Base-by-base conservation (phyloP, 2,888 invertebrate genomes). In the Dryadula phaetusa region DNA sequence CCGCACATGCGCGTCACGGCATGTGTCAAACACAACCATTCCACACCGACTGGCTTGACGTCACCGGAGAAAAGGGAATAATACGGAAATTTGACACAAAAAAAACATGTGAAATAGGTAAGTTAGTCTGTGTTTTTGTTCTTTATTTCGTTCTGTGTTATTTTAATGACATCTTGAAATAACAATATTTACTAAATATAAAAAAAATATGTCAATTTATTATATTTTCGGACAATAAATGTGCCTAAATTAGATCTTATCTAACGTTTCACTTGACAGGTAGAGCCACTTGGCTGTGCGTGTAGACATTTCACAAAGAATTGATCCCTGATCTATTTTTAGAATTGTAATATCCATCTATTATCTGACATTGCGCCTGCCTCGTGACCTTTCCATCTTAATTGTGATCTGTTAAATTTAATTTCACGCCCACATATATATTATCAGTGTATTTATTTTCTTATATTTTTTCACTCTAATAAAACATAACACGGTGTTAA, bases 1-100 rank as follows among this genome's bases (percentile, higher is more conserved):
- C 20, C 65, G 53, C 72, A 70, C 85, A 78, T 85, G 86, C 85
- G 87, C 83, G 64, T 42, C 46, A 49, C 86, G 85, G 85, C 88
- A 86, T 74, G 83, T 89, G 91, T 88, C 90, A 90, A 82, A 86
- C 76, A 76, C 83, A 80, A 75, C 77, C 82, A 80, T 77, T 80
- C 76, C 77, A 75, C 20, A 60, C 22, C 54, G 44, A 72, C 73
- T 76, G 76, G 77, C 77, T 80, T 82, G 87, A 88, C 88, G 88
- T 88, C 87, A 86, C 78, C 77, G 74, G 76, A 66, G 69, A 78
- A 75, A 76, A 68, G 65, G 74, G 66, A 76, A 77, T 77, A 75
- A 66, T 74, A 56, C 56, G 72, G 74, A 40, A 75, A 77, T 79
- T 79, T 75, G 78, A n/a, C n/a, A n/a, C n/a, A 1, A 16, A 76